phyloP scores from a whole-genome alignment of 1,140 invertebrate species.

The Zaprionus camerounensis region DNA sequence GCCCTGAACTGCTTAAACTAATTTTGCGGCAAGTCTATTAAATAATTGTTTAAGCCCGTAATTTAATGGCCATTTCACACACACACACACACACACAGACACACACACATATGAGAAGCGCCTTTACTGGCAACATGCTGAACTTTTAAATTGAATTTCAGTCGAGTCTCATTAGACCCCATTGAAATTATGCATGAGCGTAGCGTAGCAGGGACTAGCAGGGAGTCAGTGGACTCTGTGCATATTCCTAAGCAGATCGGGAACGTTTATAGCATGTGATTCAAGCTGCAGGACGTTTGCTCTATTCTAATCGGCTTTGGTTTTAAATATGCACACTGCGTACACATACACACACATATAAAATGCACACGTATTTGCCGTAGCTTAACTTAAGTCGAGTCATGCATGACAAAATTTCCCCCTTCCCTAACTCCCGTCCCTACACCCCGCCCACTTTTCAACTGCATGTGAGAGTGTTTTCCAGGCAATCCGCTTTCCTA shows the following conservation, averaged over 20 bases:
- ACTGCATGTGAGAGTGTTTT: constrained; percentile 31
- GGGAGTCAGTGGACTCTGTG: neutral
- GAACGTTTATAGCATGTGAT: constrained; percentile 2
- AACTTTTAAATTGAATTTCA: constrained; percentile 61
- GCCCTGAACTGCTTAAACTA: constrained; percentile 57
- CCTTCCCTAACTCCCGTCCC: neutral
- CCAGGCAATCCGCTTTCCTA: constrained; percentile 57
- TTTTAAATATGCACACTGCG: constrained; percentile 21
- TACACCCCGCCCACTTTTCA: constrained; percentile 22
- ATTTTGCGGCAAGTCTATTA: constrained; percentile 77
- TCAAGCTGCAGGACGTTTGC: constrained; percentile 7
- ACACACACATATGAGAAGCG: neutral
- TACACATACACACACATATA: neutral
- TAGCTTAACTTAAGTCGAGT: constrained; percentile 47
- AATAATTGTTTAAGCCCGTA: constrained; percentile 79
- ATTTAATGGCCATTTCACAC: constrained; percentile 46
- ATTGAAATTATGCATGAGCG: constrained; percentile 28
- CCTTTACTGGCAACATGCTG: constrained; percentile 20
- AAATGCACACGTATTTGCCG: constrained; percentile 6
- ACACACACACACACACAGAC: constrained; percentile 14
- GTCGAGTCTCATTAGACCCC: constrained; percentile 36
- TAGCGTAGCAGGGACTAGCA: neutral
- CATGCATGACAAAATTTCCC: constrained; percentile 36
- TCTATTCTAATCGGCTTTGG: constrained; percentile 30
- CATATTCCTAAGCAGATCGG: neutral